A percentile compares a stretch with the other conserved stretches of the same genome.
These are phyloP conservation scores for Drosophila ohnishii DNA, from an alignment of 1,140 invertebrate genomes.

Conservation along the genomic window DNA sequence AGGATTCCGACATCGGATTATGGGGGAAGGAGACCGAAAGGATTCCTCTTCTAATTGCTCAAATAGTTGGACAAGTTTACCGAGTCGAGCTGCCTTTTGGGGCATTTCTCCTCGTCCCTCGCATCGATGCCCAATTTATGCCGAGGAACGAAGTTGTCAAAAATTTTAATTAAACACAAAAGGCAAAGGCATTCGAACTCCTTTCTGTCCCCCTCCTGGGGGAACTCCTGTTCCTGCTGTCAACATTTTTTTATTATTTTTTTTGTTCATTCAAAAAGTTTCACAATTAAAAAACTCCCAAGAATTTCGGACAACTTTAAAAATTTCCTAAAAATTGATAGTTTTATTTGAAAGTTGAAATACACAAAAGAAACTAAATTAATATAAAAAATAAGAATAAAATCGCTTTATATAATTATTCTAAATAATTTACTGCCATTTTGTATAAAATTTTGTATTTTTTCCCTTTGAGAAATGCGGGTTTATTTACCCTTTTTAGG, in stretches of 20 bases:
- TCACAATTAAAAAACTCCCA: slow-evolving; percentile 7
- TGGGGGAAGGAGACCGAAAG: background rate
- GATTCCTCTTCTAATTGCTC: slow-evolving; percentile 65
- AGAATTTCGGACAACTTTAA: slow-evolving; percentile 1
- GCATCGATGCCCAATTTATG: slow-evolving; percentile 70
- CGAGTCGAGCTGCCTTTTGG: slow-evolving; percentile 6
- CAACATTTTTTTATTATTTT: background rate
- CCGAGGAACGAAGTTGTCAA: slow-evolving; percentile 67
- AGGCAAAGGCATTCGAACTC: slow-evolving; percentile 24
- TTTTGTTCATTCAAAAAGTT: slow-evolving; percentile 17
- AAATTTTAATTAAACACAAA: slow-evolving; percentile 72
- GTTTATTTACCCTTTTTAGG: background rate
- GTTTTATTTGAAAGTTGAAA: background rate
- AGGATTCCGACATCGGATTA: background rate
- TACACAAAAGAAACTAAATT: background rate
- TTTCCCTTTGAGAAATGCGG: background rate
- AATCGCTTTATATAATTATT: background rate
- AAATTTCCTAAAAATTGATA: background rate
- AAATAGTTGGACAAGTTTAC: slow-evolving; percentile 65
- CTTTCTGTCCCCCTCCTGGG: background rate
- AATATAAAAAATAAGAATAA: background rate
- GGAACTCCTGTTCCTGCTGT: background rate
- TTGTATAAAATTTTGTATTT: background rate
- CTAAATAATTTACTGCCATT: background rate
- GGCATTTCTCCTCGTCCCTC: slow-evolving; percentile 14